phyloP scores from a whole-genome alignment of 2,113 vertebrate genomes.

The Barnardius zonarius region DNA sequence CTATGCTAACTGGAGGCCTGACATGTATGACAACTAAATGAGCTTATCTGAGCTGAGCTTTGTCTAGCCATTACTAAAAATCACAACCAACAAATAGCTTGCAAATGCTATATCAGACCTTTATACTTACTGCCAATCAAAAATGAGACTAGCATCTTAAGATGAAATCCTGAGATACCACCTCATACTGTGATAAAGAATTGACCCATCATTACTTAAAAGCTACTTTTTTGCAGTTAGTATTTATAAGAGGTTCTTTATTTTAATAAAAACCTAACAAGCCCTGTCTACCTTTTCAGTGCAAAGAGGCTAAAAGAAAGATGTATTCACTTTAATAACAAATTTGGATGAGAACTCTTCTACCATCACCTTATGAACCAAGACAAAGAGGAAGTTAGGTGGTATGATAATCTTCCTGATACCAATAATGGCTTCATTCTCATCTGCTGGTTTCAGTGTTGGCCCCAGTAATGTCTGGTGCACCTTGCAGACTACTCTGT shows the following conservation, averaged over 20 bases:
- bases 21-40: background rate
- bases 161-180: background rate
- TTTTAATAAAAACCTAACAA: background rate
- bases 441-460: fast-evolving
- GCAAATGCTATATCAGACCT: background rate
- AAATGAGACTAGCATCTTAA: background rate
- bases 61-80: background rate
- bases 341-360: background rate
- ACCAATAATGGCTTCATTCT: background rate
- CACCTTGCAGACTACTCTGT: fast-evolving
- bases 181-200: background rate
- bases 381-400: background rate
- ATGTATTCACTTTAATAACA: background rate
- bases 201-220: background rate
- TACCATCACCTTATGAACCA: background rate
- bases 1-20: background rate
- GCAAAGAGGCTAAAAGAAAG: background rate
- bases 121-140: background rate
- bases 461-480: background rate
- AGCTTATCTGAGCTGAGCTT: background rate
- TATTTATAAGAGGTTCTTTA: background rate
- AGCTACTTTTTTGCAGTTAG: background rate
- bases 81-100: background rate
- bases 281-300: background rate
- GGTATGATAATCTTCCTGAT: background rate